Evolutionary conservation across 2,113 vertebrate species (phyloP).

Genomic region (Heterochromis multidens): DNA sequence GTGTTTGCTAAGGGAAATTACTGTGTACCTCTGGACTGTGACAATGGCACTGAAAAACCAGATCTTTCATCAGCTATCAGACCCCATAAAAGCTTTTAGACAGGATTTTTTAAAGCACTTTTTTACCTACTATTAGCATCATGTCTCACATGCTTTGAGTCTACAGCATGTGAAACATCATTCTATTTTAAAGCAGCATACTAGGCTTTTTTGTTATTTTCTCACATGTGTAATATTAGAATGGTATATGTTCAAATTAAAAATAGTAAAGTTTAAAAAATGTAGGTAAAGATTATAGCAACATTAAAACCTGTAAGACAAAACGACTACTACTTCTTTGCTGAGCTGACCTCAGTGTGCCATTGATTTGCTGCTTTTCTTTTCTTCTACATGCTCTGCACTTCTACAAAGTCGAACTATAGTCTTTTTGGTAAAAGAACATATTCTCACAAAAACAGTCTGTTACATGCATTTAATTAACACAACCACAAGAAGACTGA

Average conservation of each 20-base stretch:
- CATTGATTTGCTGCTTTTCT: neutral
- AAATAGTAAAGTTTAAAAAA: neutral
- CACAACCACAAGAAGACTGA: neutral
- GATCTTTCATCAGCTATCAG: slow-evolving; percentile 1
- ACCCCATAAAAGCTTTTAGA: neutral
- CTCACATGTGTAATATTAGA: neutral
- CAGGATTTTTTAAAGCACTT: neutral
- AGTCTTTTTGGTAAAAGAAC: neutral
- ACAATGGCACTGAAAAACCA: neutral
- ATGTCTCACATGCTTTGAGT: neutral
- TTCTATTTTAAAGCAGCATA: no score
- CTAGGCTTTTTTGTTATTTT: neutral
- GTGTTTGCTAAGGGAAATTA: slow-evolving; percentile 48
- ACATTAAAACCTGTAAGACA: neutral
- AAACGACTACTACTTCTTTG: neutral
- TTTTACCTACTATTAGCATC: neutral
- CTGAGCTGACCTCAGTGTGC: neutral
- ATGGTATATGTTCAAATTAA: neutral
- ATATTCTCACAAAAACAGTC: neutral
- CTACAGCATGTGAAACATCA: neutral
- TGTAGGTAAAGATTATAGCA: neutral
- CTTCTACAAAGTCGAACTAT: neutral
- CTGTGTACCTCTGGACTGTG: neutral
- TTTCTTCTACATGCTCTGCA: neutral
- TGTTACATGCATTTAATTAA: neutral